Evolutionary conservation across 2,888 invertebrate species (phyloP), one percentile per base, ranked within the genome.

Genomic region (Pollenia labialis): DNA sequence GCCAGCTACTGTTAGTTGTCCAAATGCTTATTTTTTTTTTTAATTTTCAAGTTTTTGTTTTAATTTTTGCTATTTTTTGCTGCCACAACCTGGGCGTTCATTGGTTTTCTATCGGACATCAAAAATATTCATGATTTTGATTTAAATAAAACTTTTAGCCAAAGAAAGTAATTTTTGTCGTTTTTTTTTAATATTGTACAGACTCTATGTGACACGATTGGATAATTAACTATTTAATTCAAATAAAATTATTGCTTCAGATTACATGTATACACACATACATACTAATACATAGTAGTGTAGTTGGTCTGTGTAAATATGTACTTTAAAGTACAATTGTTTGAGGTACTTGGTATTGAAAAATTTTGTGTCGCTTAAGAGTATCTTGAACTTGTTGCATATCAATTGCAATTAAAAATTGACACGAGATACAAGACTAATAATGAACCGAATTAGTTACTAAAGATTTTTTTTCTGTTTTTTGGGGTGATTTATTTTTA

Each of bases 81-180:
- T 77, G 87, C 69, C 75, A 56, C 58, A 85, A 79, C n/a, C 79
- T 71, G 84, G 81, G 74, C 85, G 83, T 84, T 83, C 76, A 32
- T 46, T 48, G n/a, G 42, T 71, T 80, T 66, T 32, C 32, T 48
- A 62, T 85, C 48, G 46, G 32, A 62, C 14, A 16, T 42, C 16
- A 46, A 72, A 81, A 71, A 40, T 64, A 58, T 74, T 81, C 14
- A 52, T 68, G 56, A 75, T 56, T 83, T 84, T 79, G 23, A 66
- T 52, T 74, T 71, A 52, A n/a, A 80, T 80, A 52, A 32, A n/a
- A 44, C 23, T 69, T 16, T 52, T 50, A 58, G 83, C 87, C 87
- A 84, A 87, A 84, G 87, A 87, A 87, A 87, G 87, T 87, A 74
- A 56, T 81, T 79, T 58, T 77, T 84, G 48, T 52, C 9, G 42